A percentile compares a stretch with the other conserved stretches of the same genome.
These are phyloP conservation scores for Acridotheres tristis DNA, from an alignment of 2,797 vertebrate genomes.

Conservation along the genomic window DNA sequence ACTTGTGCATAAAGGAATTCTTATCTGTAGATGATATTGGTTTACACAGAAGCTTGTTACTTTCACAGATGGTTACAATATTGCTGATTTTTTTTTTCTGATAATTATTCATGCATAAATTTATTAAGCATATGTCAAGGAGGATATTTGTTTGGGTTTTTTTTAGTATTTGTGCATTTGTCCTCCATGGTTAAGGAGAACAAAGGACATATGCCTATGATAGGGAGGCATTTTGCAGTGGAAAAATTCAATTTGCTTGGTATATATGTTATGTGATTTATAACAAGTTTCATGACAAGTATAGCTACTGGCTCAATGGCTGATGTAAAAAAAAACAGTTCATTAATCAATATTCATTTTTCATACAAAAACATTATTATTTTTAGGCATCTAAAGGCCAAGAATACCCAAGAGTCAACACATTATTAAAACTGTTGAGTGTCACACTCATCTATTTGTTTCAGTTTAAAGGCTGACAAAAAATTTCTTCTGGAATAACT, in stretches of 20 bases:
- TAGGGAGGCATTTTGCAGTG: not conserved
- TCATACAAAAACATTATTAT: conserved; percentile 62
- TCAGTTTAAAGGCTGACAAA: conserved; percentile 54
- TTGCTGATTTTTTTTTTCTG: not conserved
- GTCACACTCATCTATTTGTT: conserved; percentile 61
- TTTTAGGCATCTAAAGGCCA: conserved; percentile 67
- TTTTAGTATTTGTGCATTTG: not conserved
- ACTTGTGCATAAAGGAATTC: not conserved
- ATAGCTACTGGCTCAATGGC: conserved; percentile 34
- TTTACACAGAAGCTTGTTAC: not conserved
- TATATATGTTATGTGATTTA: conserved; percentile 3
- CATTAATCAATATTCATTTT: conserved; percentile 68
- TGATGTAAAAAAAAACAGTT: conserved; percentile 44
- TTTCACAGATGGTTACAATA: not conserved
- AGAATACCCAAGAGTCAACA: conserved; percentile 70
- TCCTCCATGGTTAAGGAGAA: not conserved
- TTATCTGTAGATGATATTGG: not conserved
- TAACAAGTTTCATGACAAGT: conserved; percentile 41
- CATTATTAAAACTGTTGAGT: conserved; percentile 68
- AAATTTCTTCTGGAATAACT: conserved; percentile 50
- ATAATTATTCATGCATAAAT: conserved; percentile 3
- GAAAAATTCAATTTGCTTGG: not conserved
- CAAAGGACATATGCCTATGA: not conserved
- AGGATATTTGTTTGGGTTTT: not conserved
- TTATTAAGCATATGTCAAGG: not conserved